These are phyloP conservation scores for Dendroctonus ponderosae DNA, from an alignment of 1,140 invertebrate species.

Conservation along the genomic window DNA sequence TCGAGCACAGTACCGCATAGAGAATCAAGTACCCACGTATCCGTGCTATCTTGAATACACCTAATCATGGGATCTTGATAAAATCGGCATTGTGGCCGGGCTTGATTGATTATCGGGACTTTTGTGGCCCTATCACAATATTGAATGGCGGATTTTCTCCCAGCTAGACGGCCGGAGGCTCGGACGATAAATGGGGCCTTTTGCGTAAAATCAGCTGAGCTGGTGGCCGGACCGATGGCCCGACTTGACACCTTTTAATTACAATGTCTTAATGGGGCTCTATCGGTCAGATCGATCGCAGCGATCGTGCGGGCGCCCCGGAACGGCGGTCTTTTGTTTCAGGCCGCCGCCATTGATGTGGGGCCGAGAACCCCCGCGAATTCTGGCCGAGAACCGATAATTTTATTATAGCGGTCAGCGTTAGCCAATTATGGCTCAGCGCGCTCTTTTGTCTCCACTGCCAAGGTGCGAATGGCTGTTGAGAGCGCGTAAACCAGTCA, in stretches of 20 bases:
- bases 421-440: constrained; percentile 26
- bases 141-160: neutral
- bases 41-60: constrained; percentile 10
- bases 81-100: constrained; percentile 15
- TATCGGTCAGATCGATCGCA: constrained; percentile 14
- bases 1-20: constrained; percentile 5
- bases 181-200: too few relatives aligned
- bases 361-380: constrained; percentile 15
- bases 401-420: constrained; percentile 27
- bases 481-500: too few relatives aligned
- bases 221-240: neutral
- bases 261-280: constrained; percentile 14
- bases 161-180: too few relatives aligned
- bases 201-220: too few relatives aligned
- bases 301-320: constrained; percentile 9
- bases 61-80: constrained; percentile 19
- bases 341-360: constrained; percentile 23
- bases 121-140: constrained; percentile 16
- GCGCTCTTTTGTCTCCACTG: constrained; percentile 9
- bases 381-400: constrained; percentile 14
- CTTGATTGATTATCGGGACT: constrained; percentile 15
- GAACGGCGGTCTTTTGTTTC: constrained; percentile 25
- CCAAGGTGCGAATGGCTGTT: too few relatives aligned
- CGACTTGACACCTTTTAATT: constrained; percentile 25
- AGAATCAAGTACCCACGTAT: constrained; percentile 7